A percentile compares a stretch with the other conserved stretches of the same genome.
Evolutionary conservation across 2,888 invertebrate genomes (phyloP).

Genomic region (Dolichopus griseipennis): DNA sequence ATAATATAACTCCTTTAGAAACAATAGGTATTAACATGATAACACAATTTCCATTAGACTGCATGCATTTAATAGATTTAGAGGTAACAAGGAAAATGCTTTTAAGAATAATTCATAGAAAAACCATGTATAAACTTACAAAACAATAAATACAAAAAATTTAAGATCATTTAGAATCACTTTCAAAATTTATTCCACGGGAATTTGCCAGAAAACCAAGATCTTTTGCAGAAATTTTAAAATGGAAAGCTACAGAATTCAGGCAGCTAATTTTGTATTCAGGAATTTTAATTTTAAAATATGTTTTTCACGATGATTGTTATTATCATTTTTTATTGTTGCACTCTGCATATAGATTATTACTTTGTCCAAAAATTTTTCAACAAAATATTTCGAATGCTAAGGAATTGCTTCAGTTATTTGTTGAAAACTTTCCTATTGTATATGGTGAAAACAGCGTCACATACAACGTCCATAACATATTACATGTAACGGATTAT

Average conservation of each 20-base stretch:
- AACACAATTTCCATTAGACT: too few relatives aligned
- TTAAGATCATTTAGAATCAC: slow-evolving; percentile 13
- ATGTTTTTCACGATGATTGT: slow-evolving; percentile 16
- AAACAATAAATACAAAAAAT: slow-evolving; percentile 10
- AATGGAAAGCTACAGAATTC: slow-evolving; percentile 20
- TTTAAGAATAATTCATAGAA: too few relatives aligned
- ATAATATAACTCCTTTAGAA: background rate
- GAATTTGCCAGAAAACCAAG: slow-evolving; percentile 20
- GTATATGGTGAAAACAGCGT: slow-evolving; percentile 20
- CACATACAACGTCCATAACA: slow-evolving; percentile 19
- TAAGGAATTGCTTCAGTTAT: slow-evolving; percentile 14
- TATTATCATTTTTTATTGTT: slow-evolving; percentile 20
- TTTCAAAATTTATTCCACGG: slow-evolving; percentile 13
- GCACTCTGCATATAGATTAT: slow-evolving; percentile 17
- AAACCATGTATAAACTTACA: too few relatives aligned
- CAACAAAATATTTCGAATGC: slow-evolving; percentile 12
- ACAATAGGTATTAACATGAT: too few relatives aligned
- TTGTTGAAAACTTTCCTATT: slow-evolving; percentile 19
- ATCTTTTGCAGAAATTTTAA: slow-evolving; percentile 17
- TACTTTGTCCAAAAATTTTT: slow-evolving; percentile 16
- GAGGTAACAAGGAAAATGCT: too few relatives aligned
- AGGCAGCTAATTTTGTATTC: slow-evolving; percentile 20
- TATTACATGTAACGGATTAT: slow-evolving; percentile 19
- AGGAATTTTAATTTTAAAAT: slow-evolving; percentile 16
- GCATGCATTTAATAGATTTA: too few relatives aligned